These are phyloP conservation scores for Hypercompe scribonia DNA, from an alignment of 2,888 invertebrate genomes.

Conservation along the genomic window DNA sequence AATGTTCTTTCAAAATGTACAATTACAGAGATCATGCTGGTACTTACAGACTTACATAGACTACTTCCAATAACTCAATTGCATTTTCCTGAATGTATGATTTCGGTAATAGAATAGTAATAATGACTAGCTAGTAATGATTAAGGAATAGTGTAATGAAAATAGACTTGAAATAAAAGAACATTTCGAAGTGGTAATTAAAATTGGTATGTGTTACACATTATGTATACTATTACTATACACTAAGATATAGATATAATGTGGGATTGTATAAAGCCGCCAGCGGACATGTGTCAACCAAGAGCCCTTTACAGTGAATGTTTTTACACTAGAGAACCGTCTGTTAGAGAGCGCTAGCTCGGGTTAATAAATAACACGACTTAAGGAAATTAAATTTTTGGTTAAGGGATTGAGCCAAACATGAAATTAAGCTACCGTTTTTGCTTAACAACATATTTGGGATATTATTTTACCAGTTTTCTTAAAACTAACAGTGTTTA, in stretches of 20 bases:
- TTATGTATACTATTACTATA: conserved; percentile 47
- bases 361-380: conserved; percentile 47
- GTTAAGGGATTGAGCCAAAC: conserved; percentile 25
- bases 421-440: conserved; percentile 31
- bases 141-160: conserved; percentile 48
- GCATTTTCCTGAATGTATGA: conserved; percentile 13
- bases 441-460: conserved; percentile 22
- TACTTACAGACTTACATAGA: conserved; percentile 43
- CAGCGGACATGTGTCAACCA: conserved; percentile 74
- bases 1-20: conserved; percentile 29
- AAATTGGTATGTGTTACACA: conserved; percentile 60
- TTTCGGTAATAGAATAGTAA: neutral
- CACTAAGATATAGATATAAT: conserved; percentile 27
- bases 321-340: conserved; percentile 60
- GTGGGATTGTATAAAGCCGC: conserved; percentile 68
- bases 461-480: neutral
- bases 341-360: conserved; percentile 41
- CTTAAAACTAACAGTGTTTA: neutral
- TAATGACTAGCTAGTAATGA: conserved; percentile 4
- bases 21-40: conserved; percentile 28
- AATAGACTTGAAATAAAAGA: neutral
- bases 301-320: conserved; percentile 54
- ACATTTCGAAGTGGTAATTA: conserved; percentile 35
- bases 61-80: conserved; percentile 44
- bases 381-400: conserved; percentile 43